phyloP scores from a whole-genome alignment of 2,113 vertebrate species.

The Grus americana region DNA sequence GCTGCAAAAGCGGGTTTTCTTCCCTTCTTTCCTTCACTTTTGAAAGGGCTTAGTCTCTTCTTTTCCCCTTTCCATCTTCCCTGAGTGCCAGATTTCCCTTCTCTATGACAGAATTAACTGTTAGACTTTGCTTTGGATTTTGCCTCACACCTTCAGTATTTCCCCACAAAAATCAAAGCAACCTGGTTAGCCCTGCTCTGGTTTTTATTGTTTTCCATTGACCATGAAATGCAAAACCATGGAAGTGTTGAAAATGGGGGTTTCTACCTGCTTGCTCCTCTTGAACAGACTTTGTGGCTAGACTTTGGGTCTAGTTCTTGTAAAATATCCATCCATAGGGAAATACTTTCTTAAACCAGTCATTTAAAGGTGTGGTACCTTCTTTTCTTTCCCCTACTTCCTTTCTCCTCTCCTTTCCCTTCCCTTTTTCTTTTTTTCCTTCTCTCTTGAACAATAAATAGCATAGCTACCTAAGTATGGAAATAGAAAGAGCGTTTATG shows the following conservation, averaged over 20 bases:
- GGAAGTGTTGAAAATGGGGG: neutral
- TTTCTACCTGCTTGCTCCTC: neutral
- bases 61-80: neutral
- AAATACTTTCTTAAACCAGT: neutral
- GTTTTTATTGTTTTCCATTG: neutral
- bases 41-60: neutral
- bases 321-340: neutral
- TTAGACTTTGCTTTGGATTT: neutral
- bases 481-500: neutral
- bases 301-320: neutral
- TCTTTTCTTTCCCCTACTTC: neutral
- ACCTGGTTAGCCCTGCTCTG: neutral
- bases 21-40: neutral
- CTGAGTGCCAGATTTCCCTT: neutral
- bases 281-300: neutral
- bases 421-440: neutral
- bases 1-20: neutral
- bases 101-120: neutral
- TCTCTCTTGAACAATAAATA: neutral
- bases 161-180: neutral
- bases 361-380: neutral
- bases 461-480: neutral
- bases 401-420: neutral
- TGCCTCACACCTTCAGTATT: neutral
- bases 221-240: neutral